Evolutionary conservation across 1,140 invertebrate species (phyloP).

Genomic region (Popillia japonica): DNA sequence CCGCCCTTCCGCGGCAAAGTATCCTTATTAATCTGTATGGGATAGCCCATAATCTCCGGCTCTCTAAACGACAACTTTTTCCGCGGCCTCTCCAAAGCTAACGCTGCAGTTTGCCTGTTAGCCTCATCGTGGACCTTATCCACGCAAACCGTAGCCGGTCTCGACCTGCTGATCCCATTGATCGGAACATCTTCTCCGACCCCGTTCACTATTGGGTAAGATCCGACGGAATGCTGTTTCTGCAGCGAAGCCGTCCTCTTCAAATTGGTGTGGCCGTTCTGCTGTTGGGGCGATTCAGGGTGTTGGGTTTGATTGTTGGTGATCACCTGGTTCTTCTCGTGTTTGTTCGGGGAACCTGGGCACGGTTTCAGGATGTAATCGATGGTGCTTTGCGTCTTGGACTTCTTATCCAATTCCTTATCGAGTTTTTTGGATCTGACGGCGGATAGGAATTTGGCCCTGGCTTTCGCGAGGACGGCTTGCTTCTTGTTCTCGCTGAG

Average conservation of each 20-base stretch:
- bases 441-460: slow-evolving; percentile 55
- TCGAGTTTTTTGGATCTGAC: slow-evolving; percentile 48
- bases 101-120: slow-evolving; percentile 59
- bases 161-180: slow-evolving; percentile 60
- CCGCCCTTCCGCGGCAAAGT: slow-evolving; percentile 33
- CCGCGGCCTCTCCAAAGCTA: slow-evolving; percentile 71
- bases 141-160: slow-evolving; percentile 60
- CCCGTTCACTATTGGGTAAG: slow-evolving; percentile 57
- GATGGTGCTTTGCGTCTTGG: slow-evolving; percentile 55
- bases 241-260: slow-evolving; percentile 45
- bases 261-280: slow-evolving; percentile 7
- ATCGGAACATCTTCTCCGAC: slow-evolving; percentile 57
- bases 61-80: slow-evolving; percentile 88
- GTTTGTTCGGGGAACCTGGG: slow-evolving; percentile 47
- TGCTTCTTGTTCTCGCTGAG: slow-evolving; percentile 53
- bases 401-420: slow-evolving; percentile 49
- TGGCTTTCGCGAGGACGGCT: slow-evolving; percentile 56
- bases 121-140: slow-evolving; percentile 57
- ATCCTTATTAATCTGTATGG: slow-evolving; percentile 39
- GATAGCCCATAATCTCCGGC: slow-evolving; percentile 72
- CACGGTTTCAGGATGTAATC: slow-evolving; percentile 57
- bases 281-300: background rate
- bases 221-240: slow-evolving; percentile 57
- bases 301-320: slow-evolving; percentile 26
- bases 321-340: slow-evolving; percentile 39